Conservation (phyloP, 2,113 vertebrate species). For the Mesembrinibis cayennensis region DNA sequence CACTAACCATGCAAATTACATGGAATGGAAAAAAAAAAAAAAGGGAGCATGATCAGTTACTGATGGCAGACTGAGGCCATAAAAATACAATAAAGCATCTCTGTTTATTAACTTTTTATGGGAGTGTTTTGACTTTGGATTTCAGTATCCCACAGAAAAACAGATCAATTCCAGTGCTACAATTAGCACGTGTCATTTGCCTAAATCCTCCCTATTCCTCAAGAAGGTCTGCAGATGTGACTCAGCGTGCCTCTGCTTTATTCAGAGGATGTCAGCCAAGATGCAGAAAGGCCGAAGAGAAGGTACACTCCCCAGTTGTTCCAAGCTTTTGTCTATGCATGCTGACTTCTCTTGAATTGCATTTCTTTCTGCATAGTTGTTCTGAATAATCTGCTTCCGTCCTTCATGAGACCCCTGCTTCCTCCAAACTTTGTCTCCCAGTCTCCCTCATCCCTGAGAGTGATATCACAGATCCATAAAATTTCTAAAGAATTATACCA, state of each 20-base stretch:
- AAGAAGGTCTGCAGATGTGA: neutral
- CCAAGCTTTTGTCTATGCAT: neutral
- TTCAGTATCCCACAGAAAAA: constrained; percentile 2
- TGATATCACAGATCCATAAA: neutral
- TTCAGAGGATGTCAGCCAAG: neutral
- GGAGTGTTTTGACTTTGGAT: constrained; percentile 25
- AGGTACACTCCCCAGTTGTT: fast-evolving
- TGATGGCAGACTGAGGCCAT: neutral
- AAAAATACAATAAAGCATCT: neutral
- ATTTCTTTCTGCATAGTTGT: neutral
- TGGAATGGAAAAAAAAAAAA: neutral
- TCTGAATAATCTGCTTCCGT: neutral
- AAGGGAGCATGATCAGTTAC: neutral
- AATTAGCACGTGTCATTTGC: neutral
- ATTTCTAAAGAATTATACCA: neutral
- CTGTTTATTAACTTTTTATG: constrained; percentile 43
- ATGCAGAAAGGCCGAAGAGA: neutral
- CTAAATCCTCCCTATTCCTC: neutral
- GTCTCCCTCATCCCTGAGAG: neutral
- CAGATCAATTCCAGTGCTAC: neutral
- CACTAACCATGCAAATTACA: constrained; percentile 33
- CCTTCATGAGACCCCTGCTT: neutral
- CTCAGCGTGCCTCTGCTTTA: neutral
- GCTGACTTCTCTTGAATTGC: neutral
- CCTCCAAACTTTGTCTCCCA: neutral